A percentile compares a stretch with the other conserved stretches of the same genome.
These are phyloP conservation scores for Drosophila sp. DNA, from an alignment of 1,140 invertebrate species.

Conservation along the genomic window DNA sequence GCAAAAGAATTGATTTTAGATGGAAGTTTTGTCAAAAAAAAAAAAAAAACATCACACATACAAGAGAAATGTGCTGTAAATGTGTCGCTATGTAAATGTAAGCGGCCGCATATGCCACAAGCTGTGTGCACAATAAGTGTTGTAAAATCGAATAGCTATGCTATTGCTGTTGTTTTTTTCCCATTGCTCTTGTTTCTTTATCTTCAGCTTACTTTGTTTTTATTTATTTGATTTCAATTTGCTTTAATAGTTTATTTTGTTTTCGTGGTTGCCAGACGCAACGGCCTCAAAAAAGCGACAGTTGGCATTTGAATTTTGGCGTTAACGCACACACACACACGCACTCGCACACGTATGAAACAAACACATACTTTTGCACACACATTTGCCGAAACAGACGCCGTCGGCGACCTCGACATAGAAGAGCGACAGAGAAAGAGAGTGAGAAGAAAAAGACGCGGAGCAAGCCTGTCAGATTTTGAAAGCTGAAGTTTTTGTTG, in stretches of 20 bases:
- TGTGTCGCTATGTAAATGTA: constrained; percentile 49
- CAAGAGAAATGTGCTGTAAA: constrained; percentile 59
- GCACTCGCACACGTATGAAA: constrained; percentile 3
- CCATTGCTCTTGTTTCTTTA: constrained; percentile 11
- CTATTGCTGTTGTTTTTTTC: constrained; percentile 20
- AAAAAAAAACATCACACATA: constrained; percentile 12
- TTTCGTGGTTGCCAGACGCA: constrained; percentile 53
- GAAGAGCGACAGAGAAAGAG: constrained; percentile 50
- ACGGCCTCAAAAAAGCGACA: constrained; percentile 52
- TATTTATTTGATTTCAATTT: constrained; percentile 29
- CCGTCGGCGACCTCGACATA: constrained; percentile 71
- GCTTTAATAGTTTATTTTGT: constrained; percentile 19
- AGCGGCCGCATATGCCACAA: constrained; percentile 26
- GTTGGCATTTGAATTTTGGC: constrained; percentile 72
- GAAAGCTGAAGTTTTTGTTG: constrained; percentile 11
- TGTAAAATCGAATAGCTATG: constrained; percentile 11
- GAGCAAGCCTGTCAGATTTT: constrained; percentile 16
- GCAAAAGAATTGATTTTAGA: constrained; percentile 62
- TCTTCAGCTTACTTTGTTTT: constrained; percentile 36
- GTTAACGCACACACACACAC: constrained; percentile 37
- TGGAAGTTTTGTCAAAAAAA: constrained; percentile 11
- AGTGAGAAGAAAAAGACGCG: constrained; percentile 26
- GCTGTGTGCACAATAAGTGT: constrained; percentile 50
- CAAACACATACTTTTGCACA: constrained; percentile 21
- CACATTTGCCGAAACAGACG: constrained; percentile 48